Base-by-base conservation (phyloP, 2,888 invertebrate genomes). In the Apomyelois bistriatella region DNA sequence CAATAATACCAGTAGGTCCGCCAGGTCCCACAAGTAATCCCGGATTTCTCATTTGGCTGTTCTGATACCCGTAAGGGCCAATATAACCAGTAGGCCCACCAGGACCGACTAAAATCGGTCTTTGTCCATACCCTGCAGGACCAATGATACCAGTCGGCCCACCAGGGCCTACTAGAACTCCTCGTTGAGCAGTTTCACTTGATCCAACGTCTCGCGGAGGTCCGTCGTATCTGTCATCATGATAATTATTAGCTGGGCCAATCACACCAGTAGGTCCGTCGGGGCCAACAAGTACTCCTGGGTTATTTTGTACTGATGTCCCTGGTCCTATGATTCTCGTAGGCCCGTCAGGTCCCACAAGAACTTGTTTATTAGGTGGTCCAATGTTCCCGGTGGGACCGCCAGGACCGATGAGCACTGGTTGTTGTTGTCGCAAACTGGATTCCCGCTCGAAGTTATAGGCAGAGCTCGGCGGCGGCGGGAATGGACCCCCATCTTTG, bases 61-160 rank as follows among this genome's bases (percentile, higher is more conserved):
- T 17, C 0, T 16, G 8, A 13, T 36, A 51, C 8, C 35, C 52
- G 57, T 60, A 53, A 37, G 74, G 59, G 47, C 83, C 86, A 37
- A 85, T 73, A 12, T 80, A 67, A 17, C 90, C 91, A 0, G 90
- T 89, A 3, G 92, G 91, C 15, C 92, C 92, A 0, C 80, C 82
- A 1, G 89, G 90, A 9, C 88, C 86, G 0, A 82, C 80, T 10
- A 88, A 66, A 38, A 88, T 58, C 8, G 65, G 65, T 15, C 64
- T 55, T 36, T 53, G 22, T 17, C 51, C 53, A 22, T 48, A 57
- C 10, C 51, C 52, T 17, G 48, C 52, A 5, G 53, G 58, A 7
- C 48, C 60, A 48, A 49, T 62, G 1, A 57, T 59, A 0, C 51
- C 57, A 7, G 56, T 58, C 57, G 40, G 58, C 48, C 57, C 76